Conservation (phyloP, 1,140 invertebrate species). For the Macrobrachium nipponense region DNA sequence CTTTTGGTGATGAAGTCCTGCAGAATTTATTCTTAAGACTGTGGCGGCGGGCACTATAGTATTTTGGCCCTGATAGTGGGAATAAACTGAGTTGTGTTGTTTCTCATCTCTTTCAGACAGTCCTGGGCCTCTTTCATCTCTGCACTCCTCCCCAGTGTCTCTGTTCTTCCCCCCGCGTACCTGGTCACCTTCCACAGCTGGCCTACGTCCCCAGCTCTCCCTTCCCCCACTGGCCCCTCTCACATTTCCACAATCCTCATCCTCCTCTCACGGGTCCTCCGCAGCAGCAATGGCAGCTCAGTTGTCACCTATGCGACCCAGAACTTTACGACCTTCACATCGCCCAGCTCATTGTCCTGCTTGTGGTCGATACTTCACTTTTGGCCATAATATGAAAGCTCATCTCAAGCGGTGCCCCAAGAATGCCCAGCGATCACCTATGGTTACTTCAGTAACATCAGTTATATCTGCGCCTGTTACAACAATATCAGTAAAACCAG, state of each 20-base stretch:
- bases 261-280: constrained; percentile 50
- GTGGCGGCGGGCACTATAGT: constrained; percentile 42
- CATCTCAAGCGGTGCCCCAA: constrained; percentile 64
- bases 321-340: constrained; percentile 61
- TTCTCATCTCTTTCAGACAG: constrained; percentile 63
- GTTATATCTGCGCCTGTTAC: constrained; percentile 47
- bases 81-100: constrained; percentile 63
- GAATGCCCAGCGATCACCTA: constrained; percentile 58
- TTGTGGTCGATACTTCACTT: constrained; percentile 64
- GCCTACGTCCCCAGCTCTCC: constrained; percentile 61
- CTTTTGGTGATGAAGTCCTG: constrained; percentile 57
- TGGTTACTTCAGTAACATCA: constrained; percentile 55
- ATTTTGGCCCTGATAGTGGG: constrained; percentile 57
- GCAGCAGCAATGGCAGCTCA: constrained; percentile 54
- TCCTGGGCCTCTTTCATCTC: constrained; percentile 62
- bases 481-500: constrained; percentile 49
- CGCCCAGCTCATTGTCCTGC: constrained; percentile 63
- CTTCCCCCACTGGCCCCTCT: constrained; percentile 61
- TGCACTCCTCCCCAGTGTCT: constrained; percentile 64
- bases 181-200: constrained; percentile 63
- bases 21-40: constrained; percentile 52
- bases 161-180: constrained; percentile 64
- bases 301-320: constrained; percentile 55
- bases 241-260: constrained; percentile 58
- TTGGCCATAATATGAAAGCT: constrained; percentile 64